phyloP scores from a whole-genome alignment of 2,113 vertebrate genomes.

The Syngnathus typhle region DNA sequence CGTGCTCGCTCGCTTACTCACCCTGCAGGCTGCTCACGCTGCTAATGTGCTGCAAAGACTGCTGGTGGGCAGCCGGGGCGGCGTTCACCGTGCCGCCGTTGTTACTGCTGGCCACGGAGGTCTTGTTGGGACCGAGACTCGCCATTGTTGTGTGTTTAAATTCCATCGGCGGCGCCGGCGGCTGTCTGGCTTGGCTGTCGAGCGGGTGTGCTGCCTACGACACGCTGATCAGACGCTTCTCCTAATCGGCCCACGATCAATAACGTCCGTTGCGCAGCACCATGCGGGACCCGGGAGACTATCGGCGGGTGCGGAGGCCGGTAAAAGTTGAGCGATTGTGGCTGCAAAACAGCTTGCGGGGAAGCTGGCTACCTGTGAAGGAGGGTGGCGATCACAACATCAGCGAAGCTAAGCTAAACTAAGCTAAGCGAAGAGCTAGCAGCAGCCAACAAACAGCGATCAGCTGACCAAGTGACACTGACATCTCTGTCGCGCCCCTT shows the following conservation, averaged over 20 bases:
- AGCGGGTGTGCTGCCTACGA: constrained; percentile 54
- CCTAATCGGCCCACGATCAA: not conserved
- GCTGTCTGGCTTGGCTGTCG: constrained; percentile 70
- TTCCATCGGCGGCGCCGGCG: constrained; percentile 64
- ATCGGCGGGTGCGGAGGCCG: not conserved
- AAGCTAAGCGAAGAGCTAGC: constrained; percentile 34
- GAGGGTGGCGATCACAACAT: not conserved
- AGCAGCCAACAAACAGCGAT: constrained; percentile 46
- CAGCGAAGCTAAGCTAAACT: not conserved
- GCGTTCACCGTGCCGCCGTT: constrained; percentile 38
- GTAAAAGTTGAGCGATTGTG: not conserved
- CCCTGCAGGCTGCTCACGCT: constrained; percentile 88
- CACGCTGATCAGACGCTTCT: not conserved
- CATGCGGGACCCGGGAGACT: not conserved
- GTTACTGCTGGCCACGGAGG: constrained; percentile 61
- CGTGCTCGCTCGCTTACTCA: constrained; percentile 53
- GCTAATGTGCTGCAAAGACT: constrained; percentile 62
- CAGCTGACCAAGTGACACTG: constrained; percentile 62
- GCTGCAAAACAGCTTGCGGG: constrained; percentile 31
- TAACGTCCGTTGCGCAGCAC: not conserved
- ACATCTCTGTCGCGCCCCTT: not conserved
- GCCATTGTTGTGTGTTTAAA: constrained; percentile 84
- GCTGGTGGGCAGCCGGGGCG: constrained; percentile 54
- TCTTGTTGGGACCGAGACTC: constrained; percentile 77
- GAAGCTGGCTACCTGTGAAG: not conserved